phyloP scores from a whole-genome alignment of 2,797 vertebrate genomes.

The Lepus oiostolus region DNA sequence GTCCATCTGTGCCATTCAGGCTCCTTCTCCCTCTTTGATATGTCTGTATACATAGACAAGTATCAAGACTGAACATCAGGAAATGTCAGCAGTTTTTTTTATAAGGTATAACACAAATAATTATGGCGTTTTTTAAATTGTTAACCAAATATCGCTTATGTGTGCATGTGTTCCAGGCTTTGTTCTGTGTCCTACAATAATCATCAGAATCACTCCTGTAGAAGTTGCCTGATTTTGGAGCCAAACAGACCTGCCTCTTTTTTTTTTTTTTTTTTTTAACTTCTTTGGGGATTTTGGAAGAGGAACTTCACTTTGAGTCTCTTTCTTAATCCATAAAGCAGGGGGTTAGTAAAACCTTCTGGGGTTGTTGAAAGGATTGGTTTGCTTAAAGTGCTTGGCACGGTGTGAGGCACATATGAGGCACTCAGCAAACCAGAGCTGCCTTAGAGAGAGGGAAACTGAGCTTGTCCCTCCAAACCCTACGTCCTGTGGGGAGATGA shows the following conservation, averaged over 20 bases:
- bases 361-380: neutral
- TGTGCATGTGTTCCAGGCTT: neutral
- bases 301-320: neutral
- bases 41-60: neutral
- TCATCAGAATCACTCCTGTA: neutral
- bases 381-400: neutral
- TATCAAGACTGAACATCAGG: neutral
- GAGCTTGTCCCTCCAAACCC: neutral
- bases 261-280: neutral
- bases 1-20: neutral
- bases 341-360: neutral
- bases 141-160: neutral
- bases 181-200: neutral
- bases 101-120: neutral
- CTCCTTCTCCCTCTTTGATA: neutral
- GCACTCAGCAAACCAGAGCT: neutral
- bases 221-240: neutral
- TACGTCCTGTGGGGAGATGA: neutral
- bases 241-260: neutral
- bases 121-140: neutral
- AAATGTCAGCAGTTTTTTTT: neutral
- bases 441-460: neutral
- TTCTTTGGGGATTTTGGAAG: constrained; percentile 41
- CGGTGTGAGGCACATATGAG: neutral
- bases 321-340: constrained; percentile 1